A percentile compares a stretch with the other conserved stretches of the same genome.
These are phyloP conservation scores for Otis tarda DNA, from an alignment of 2,113 vertebrate species.

Conservation along the genomic window DNA sequence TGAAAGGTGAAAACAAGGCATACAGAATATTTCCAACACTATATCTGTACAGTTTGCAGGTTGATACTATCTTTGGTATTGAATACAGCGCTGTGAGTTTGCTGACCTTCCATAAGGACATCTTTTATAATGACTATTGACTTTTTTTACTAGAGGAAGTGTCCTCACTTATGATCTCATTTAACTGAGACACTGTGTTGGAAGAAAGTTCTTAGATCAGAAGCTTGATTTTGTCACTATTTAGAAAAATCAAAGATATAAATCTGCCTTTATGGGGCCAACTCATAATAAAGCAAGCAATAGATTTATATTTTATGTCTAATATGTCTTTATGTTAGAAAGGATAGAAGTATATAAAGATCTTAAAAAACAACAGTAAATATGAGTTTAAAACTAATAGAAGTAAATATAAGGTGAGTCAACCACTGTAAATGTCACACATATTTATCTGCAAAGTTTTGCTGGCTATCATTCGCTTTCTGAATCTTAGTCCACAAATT, in stretches of 20 bases:
- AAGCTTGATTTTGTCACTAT: background rate
- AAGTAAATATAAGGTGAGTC: background rate
- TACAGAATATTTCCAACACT: background rate
- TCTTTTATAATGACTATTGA: background rate
- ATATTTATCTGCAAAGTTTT: background rate
- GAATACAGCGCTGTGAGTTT: background rate
- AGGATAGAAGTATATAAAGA: background rate
- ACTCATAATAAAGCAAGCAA: background rate
- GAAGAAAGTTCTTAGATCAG: background rate
- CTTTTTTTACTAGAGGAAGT: background rate
- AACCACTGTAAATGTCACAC: background rate
- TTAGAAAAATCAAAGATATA: background rate
- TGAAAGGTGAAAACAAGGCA: background rate
- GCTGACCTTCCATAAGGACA: background rate
- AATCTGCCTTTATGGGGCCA: background rate
- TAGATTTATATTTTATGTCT: background rate
- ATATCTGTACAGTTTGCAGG: background rate
- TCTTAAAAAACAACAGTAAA: background rate
- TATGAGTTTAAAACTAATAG: background rate
- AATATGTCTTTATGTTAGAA: background rate
- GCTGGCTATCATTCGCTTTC: background rate
- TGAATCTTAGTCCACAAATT: background rate
- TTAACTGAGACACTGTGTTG: background rate
- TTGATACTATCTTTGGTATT: background rate
- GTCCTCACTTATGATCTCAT: background rate